Evolutionary conservation across 2,888 invertebrate genomes (phyloP), one percentile per base, ranked within the genome.

Genomic region (Andrena haemorrhoa): DNA sequence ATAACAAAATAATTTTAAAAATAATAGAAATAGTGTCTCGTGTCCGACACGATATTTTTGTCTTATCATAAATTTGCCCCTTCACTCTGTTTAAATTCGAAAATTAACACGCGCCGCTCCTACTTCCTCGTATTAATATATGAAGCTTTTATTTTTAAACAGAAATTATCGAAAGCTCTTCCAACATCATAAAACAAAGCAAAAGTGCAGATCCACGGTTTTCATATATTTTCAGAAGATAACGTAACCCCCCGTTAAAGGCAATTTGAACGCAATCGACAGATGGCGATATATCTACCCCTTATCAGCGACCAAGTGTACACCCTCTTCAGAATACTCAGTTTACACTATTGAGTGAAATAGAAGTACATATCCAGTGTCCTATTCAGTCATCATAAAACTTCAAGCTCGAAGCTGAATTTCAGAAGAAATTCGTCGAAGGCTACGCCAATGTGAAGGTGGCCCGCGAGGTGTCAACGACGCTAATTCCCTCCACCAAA

Each of bases 241-340:
- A 51, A 53, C 12, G 53, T 16, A 23, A 16, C 23, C 33, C 12
- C 4, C 41, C 10, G 23, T 68, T 68, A 53, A 51, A 20, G 16
- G 20, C 23, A 53, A 33, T 68, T 33, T 12, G 51, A 53, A 51
- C 53, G 31, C 16, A 7, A 26, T 3, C 26, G 31, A 16, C 53
- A 33, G 53, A 33, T 53, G 68, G 68, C 33, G 53, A 33, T 53
- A 33, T 33, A 53, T 68, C 68, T 41, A 41, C 41, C 23, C 16
- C 4, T 68, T 68, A 68, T 68, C 68, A 33, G 8, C 41, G 31
- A 3, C 33, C 20, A 23, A 33, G 41, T 53, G 53, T 23, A 68
- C 33, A 33, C 12, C 12, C 41, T 16, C 5, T 41, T 41, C 4
- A 41, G 16, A 16, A 16, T 4, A 4, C 4, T 41, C 41, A 41